Base-by-base conservation (phyloP, 2,797 vertebrate genomes). In the Lagorchestes hirsutus region DNA sequence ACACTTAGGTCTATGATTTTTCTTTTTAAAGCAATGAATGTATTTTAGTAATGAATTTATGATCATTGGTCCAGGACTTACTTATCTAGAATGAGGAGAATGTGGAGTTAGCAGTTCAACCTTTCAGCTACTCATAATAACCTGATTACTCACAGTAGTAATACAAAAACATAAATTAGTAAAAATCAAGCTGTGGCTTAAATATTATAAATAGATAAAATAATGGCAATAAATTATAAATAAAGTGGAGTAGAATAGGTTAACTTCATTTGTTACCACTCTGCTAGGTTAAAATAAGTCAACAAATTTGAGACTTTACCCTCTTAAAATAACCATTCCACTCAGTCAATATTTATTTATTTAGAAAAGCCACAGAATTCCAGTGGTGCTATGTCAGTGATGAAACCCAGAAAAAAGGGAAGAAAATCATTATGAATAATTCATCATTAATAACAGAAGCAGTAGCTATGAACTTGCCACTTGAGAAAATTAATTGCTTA, bases 281-380 rank as follows among this genome's bases (percentile, higher is more conserved):
- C 93, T 93, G 91, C 1, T 57, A 34, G 55, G 91, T 92, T 52
- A 52, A 52, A 16, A 54, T 52, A 92, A 91, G 4, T 59, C 28
- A 92, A 10, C 31, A n/a, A 56, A 31, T 18, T 2, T 57, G 12
- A 46, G 46, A 92, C 34, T 56, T 55, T 29, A 3, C 16, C 6
- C 46, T 94, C 87, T 90, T 95, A 40, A 27, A 90, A 90, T 91
- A 58, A 31, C 58, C 24, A 52, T 29, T 91, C 46, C 5, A 57
- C 28, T 91, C 50, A 92, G 90, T 31, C 8, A 2, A 34, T 40
- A 18, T 57, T 91, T 5, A 27, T 67, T 74, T 96, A 12, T 92
- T 93, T 91, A 91, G 52, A 13, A 57, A 92, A 29, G 90, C 16
- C 52, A 55, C 18, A 67, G n/a, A 87, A 59, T 95, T 90, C n/a